Base-by-base conservation (phyloP, 1,140 invertebrate genomes). In the Megalopta genalis region DNA sequence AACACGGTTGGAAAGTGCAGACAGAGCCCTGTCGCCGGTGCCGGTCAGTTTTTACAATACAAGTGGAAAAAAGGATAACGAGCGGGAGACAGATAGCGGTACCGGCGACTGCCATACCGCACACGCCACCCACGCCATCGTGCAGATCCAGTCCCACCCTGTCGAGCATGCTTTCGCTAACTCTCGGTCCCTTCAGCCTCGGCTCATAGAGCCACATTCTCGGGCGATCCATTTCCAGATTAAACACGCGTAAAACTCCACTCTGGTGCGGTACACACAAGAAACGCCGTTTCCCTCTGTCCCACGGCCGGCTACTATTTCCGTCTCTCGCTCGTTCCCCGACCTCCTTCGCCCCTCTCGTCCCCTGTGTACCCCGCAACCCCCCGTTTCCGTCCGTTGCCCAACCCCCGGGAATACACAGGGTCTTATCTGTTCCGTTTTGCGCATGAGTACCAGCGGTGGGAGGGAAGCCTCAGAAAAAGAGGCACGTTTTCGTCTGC, bases 211-310 rank as follows among this genome's bases (percentile, higher is more conserved):
- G 83, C 77, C 84, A 83, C 85, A 88, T 90, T 91, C 89, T 91
- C 86, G 84, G 85, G 81, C 90, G 86, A 91, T 92, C 91, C 90
- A 92, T 92, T 92, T 92, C 88, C 87, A 92, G 91, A 92, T 92
- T 92, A 92, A 92, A 92, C 87, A 90, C 90, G 90, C 90, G 89
- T 92, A 90, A 92, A 92, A 91, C 87, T 90, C 81, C 67, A 85
- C 89, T 90, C 84, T 87, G 77, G 71, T 83, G 75, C 82, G 80
- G 83, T 86, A 84, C 81, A 89, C 74, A 88, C 86, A 86, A 86
- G 83, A 88, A 83, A 84, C 82, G 85, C 75, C 70, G 77, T 70
- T 72, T 74, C 77, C 75, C 64, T 80, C 81, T 66, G 37, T 80
- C 69, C 27, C 77, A 49, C 68, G 27, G 49, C 49, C 21, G 25